Conservation (phyloP, 2,113 vertebrate species). For the Danionella cerebrum region DNA sequence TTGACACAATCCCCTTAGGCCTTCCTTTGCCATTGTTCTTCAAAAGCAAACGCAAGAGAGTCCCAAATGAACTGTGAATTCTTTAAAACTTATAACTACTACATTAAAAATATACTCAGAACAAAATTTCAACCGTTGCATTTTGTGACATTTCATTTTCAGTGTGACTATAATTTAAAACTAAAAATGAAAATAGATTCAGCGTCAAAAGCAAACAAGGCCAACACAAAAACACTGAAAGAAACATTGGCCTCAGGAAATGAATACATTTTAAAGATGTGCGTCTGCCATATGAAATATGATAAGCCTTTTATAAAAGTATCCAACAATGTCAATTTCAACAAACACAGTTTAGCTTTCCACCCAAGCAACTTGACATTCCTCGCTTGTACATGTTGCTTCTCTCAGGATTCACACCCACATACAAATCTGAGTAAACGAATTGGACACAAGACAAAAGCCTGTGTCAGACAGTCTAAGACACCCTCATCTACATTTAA, state of each 20-base stretch:
- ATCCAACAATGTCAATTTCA: not conserved
- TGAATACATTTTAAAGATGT: not conserved
- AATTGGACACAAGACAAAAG: not conserved
- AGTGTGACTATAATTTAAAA: not conserved
- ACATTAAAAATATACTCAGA: too few species aligned
- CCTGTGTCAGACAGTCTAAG: not conserved
- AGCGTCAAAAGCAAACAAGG: not conserved
- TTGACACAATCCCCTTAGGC: not conserved
- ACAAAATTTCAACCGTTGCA: too few species aligned
- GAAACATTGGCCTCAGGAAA: constrained; percentile 18
- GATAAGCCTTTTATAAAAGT: not conserved
- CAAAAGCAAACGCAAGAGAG: too few species aligned
- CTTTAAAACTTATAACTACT: too few species aligned
- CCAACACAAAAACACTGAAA: not conserved
- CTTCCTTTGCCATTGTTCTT: not conserved
- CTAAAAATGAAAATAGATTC: not conserved
- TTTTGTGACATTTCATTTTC: too few species aligned
- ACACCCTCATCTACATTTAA: not conserved
- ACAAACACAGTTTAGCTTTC: constrained; percentile 10
- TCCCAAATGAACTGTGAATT: too few species aligned
- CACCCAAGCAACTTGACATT: not conserved
- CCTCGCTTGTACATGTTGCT: not conserved
- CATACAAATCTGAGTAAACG: not conserved
- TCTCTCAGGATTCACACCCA: not conserved
- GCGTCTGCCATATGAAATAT: not conserved